A percentile compares a stretch with the other conserved stretches of the same genome.
These are phyloP conservation scores for Phymorhynchus buccinoides DNA, from an alignment of 1,140 invertebrate species.

Conservation along the genomic window DNA sequence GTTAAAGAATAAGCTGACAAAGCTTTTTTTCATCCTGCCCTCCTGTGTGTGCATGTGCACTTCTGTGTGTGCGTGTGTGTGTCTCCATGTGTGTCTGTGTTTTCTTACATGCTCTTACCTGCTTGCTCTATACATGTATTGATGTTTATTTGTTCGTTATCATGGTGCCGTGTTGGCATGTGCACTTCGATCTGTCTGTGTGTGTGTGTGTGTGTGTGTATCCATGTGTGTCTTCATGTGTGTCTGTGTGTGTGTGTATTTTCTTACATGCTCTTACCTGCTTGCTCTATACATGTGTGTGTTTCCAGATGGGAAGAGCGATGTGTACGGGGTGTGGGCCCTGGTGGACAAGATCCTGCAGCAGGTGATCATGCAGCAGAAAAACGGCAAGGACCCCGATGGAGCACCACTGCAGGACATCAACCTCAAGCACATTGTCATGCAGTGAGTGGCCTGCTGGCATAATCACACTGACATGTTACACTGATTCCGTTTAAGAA, in stretches of 20 bases:
- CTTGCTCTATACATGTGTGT: too few relatives aligned
- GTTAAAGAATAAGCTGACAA: too few relatives aligned
- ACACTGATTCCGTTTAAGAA: too few relatives aligned
- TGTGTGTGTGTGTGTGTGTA: not conserved
- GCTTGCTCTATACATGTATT: too few relatives aligned
- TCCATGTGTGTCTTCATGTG: too few relatives aligned
- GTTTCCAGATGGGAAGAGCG: slow-evolving; percentile 82
- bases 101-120: too few relatives aligned
- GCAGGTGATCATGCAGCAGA: slow-evolving; percentile 87
- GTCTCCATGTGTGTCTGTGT: too few relatives aligned
- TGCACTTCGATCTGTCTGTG: not conserved
- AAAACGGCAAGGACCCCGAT: slow-evolving; percentile 85
- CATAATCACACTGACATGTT: too few relatives aligned
- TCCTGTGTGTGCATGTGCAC: not conserved
- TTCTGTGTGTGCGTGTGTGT: too few relatives aligned
- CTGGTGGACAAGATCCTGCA: slow-evolving; percentile 96
- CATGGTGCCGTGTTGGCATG: too few relatives aligned
- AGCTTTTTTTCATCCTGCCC: too few relatives aligned
- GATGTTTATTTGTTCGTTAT: not conserved
- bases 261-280: too few relatives aligned
- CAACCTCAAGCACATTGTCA: slow-evolving; percentile 92
- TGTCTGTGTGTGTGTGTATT: not conserved
- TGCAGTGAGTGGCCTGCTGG: slow-evolving; percentile 79
- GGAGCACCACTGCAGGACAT: slow-evolving; percentile 88
- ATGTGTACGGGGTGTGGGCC: slow-evolving; percentile 83